These are phyloP conservation scores for Myotis findleyi DNA, from an alignment of 2,797 vertebrate genomes.

Conservation along the genomic window DNA sequence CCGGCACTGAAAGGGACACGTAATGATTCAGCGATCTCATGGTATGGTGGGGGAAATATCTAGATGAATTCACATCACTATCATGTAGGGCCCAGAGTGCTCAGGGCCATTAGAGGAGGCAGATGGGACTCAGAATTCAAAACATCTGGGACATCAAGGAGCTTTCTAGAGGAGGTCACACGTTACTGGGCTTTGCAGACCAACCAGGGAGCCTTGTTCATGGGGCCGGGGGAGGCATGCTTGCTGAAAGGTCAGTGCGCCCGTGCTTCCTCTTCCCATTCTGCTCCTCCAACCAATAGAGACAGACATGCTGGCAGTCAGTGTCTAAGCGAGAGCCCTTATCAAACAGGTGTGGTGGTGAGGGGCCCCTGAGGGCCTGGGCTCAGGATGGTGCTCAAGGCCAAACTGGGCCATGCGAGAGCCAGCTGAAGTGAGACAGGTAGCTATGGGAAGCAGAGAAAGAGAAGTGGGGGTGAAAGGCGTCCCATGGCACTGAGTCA, in stretches of 20 bases:
- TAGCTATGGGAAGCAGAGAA: conserved; percentile 27
- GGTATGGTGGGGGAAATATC: background rate
- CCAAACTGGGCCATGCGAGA: background rate
- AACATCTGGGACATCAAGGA: background rate
- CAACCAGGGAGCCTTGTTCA: background rate
- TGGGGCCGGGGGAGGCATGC: background rate
- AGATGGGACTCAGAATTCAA: background rate
- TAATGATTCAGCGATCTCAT: background rate
- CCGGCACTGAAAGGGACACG: background rate
- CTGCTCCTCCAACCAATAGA: background rate
- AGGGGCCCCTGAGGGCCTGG: background rate
- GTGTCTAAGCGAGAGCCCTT: background rate
- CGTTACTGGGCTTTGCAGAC: background rate
- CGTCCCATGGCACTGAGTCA: conserved; percentile 45
- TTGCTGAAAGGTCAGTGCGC: background rate
- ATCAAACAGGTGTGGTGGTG: background rate
- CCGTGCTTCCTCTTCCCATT: background rate
- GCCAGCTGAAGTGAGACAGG: background rate
- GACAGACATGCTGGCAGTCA: background rate
- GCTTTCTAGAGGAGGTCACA: background rate
- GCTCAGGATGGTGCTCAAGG: background rate
- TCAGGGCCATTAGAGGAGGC: background rate
- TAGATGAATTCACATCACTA: background rate
- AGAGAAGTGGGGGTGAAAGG: conserved; percentile 53
- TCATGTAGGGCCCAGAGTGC: background rate